These are phyloP conservation scores for Tyrannus savana DNA, from an alignment of 2,113 vertebrate species.

Conservation along the genomic window DNA sequence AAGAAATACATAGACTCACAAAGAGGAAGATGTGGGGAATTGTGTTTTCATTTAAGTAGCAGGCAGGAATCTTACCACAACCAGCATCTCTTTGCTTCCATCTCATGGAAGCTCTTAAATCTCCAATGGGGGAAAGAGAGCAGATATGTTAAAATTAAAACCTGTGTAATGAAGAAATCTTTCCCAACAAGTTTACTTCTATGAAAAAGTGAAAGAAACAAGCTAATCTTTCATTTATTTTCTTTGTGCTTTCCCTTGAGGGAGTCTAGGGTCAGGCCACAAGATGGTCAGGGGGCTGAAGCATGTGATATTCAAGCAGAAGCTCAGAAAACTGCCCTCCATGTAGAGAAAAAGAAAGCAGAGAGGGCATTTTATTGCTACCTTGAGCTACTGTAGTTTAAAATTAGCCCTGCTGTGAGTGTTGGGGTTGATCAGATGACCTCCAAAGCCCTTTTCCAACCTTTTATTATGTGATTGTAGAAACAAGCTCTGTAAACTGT, in stretches of 20 bases:
- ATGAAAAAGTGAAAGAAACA: not conserved
- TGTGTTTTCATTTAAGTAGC: fast-evolving
- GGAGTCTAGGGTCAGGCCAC: not conserved
- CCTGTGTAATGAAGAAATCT: not conserved
- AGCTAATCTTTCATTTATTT: not conserved
- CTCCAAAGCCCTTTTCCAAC: not conserved
- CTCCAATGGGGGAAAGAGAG: not conserved
- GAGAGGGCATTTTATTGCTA: not conserved
- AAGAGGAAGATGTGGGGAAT: not conserved
- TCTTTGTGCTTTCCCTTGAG: not conserved
- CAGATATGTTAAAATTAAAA: not conserved
- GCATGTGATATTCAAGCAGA: not conserved
- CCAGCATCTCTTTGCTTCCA: not conserved
- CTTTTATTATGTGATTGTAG: not conserved
- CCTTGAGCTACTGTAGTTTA: not conserved
- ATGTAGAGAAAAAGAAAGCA: not conserved
- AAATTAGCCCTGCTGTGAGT: not conserved
- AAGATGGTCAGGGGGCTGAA: not conserved
- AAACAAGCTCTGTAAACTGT: not conserved
- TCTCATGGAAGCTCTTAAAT: not conserved
- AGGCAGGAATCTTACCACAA: not conserved
- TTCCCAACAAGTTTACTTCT: not conserved
- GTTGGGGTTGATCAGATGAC: not conserved
- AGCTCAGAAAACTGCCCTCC: not conserved
- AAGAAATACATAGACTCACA: not conserved